A percentile compares a stretch with the other conserved stretches of the same genome.
These are phyloP conservation scores for Silurus meridionalis DNA, from an alignment of 2,113 vertebrate species.

Conservation along the genomic window DNA sequence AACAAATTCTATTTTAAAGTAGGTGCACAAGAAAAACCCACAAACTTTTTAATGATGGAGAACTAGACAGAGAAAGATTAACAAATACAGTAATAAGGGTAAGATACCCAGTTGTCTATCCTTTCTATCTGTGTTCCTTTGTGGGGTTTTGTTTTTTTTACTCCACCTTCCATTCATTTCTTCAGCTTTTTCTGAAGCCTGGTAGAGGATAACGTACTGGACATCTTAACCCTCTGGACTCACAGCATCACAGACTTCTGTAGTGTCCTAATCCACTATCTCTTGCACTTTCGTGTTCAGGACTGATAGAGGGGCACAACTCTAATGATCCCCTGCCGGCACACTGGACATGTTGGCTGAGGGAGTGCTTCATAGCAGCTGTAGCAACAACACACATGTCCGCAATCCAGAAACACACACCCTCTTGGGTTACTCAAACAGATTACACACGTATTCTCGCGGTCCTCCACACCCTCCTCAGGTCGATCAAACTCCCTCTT, in stretches of 20 bases:
- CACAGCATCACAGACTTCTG: neutral
- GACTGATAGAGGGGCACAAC: slow-evolving; percentile 80
- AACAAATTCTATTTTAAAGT: neutral
- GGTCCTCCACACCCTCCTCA: neutral
- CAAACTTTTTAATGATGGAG: neutral
- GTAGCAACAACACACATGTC: slow-evolving; percentile 87
- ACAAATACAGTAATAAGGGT: too few relatives aligned
- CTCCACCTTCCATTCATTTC: neutral
- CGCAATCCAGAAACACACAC: slow-evolving; percentile 80
- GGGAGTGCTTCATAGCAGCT: slow-evolving; percentile 80
- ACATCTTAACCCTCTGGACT: neutral
- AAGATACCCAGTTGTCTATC: neutral
- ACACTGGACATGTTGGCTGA: slow-evolving; percentile 78
- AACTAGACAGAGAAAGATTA: neutral
- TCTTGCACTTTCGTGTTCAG: neutral
- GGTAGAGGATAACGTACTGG: neutral
- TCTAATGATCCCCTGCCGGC: slow-evolving; percentile 75
- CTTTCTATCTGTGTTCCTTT: neutral
- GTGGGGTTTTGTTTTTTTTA: neutral
- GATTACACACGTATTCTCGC: slow-evolving; percentile 71
- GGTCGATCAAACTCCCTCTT: slow-evolving; percentile 63
- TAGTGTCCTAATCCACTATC: neutral
- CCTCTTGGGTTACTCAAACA: slow-evolving; percentile 74
- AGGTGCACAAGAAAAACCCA: neutral
- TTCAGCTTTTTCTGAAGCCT: neutral